Conservation (phyloP, 2,888 invertebrate species). For the Notocelia uddmanniana region DNA sequence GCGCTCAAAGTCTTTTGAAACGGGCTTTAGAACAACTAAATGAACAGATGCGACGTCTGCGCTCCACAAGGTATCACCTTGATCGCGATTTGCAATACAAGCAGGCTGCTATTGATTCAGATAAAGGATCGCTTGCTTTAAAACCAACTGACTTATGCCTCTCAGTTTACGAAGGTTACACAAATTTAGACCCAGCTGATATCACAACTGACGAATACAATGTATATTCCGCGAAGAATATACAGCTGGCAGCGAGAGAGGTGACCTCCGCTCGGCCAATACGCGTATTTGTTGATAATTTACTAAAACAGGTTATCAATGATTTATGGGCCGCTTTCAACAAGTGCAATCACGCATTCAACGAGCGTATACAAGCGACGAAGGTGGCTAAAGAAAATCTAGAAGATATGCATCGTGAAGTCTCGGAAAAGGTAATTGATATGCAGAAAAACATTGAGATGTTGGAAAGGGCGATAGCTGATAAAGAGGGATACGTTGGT, state of each 20-base stretch:
- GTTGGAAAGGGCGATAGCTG: constrained; percentile 91
- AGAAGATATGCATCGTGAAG: constrained; percentile 93
- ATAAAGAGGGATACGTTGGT: constrained; percentile 93
- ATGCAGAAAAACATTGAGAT: constrained; percentile 92
- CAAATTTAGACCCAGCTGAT: constrained; percentile 87
- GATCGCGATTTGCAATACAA: constrained; percentile 95
- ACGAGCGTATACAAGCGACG: constrained; percentile 91
- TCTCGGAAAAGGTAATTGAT: constrained; percentile 88
- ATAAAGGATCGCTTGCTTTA: constrained; percentile 89
- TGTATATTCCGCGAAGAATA: constrained; percentile 89
- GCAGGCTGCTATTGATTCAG: constrained; percentile 91
- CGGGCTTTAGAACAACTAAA: constrained; percentile 91
- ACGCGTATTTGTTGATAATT: constrained; percentile 91
- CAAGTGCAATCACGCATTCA: constrained; percentile 92
- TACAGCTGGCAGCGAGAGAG: constrained; percentile 90
- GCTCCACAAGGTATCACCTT: constrained; percentile 92
- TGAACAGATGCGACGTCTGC: constrained; percentile 93
- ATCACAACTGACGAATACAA: constrained; percentile 92
- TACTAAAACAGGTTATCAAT: constrained; percentile 92
- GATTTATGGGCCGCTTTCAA: constrained; percentile 92
- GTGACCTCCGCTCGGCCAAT: constrained; percentile 91
- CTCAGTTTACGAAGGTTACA: constrained; percentile 88
- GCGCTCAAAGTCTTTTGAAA: constrained; percentile 88
- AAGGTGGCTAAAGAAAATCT: constrained; percentile 92
- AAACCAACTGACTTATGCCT: constrained; percentile 90